A percentile compares a stretch with the other conserved stretches of the same genome.
Conservation (phyloP, 2,888 invertebrate genomes). For the Tiphia femorata region DNA sequence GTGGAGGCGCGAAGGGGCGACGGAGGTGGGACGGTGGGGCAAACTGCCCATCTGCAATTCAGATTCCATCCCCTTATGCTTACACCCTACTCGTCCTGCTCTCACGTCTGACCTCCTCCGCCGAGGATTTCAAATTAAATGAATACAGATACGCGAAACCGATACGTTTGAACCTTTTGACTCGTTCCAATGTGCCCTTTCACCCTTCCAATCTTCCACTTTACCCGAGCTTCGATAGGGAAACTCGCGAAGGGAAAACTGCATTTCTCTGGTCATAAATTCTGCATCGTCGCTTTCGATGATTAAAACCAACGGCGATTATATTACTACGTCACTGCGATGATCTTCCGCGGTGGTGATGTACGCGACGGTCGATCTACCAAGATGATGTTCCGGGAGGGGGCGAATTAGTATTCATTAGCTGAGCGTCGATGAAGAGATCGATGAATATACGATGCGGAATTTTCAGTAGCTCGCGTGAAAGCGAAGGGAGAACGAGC, state of each 20-base stretch:
- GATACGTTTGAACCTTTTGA: conserved; percentile 41
- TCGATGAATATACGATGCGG: no score
- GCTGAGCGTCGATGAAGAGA: no score
- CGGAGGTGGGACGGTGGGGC: conserved; percentile 23
- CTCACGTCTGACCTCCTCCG: conserved; percentile 38
- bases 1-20: conserved; percentile 17
- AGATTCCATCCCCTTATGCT: conserved; percentile 60
- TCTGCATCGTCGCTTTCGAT: conserved; percentile 16
- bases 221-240: no score
- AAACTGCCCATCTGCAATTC: conserved; percentile 57
- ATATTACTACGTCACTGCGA: no score
- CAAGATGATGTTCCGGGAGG: no score
- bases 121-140: conserved; percentile 48
- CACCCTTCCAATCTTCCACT: no score
- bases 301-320: conserved; percentile 22
- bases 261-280: conserved; percentile 18
- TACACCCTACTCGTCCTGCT: conserved; percentile 34
- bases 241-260: conserved; percentile 3
- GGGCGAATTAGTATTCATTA: no score
- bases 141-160: conserved; percentile 51
- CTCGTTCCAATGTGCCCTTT: conserved; percentile 3
- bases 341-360: background rate
- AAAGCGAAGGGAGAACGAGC: no score
- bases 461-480: no score
- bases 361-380: background rate